Base-by-base conservation (phyloP, 1,140 invertebrate genomes). In the Drosophila kanapiae region DNA sequence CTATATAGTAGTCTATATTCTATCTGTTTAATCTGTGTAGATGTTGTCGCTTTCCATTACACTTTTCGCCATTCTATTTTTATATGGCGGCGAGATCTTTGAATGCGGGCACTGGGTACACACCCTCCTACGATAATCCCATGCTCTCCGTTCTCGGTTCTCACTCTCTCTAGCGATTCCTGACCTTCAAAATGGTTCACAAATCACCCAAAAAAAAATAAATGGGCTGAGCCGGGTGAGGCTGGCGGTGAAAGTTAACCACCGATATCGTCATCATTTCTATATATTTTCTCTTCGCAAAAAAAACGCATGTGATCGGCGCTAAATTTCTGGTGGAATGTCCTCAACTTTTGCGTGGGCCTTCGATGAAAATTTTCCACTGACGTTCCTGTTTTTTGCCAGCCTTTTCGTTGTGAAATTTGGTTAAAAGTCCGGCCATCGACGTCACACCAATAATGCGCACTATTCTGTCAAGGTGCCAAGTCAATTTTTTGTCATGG, bases 111-210 rank as follows among this genome's bases (percentile, higher is more conserved):
- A 75, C 43, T 82, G 48, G 37, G 68, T 82, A 72, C 75, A 78
- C 76, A 78, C 75, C 76, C 76, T 57, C 58, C 60, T 31, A 59
- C 51, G 35, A 37, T 57, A 38, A 14, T 67, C 11, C 18, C 8
- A 23, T 18, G 67, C 37, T 64, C 69, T 59, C 48, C 5, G 10
- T 31, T 31, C 35, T 68, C 3, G 5, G 51, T 23, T 54, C 16
- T 35, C 16, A 13, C 23, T 68, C 37, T 40, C 37, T 23, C 29
- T 40, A 37, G 56, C 77, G 54, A 47, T 80, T 84, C 43, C 84
- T 74, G 84, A 88, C 84, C 84, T 88, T 88, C 84, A 86, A 86
- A 77, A 51, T 63, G 43, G 18, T 35, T 56, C 45, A 58, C 42
- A 61, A 23, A 54, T 56, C 40, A 47, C 33, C 49, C 9, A 29